Evolutionary conservation across 2,797 vertebrate genomes (phyloP).

Genomic region (Platyrinchus mystaceus): DNA sequence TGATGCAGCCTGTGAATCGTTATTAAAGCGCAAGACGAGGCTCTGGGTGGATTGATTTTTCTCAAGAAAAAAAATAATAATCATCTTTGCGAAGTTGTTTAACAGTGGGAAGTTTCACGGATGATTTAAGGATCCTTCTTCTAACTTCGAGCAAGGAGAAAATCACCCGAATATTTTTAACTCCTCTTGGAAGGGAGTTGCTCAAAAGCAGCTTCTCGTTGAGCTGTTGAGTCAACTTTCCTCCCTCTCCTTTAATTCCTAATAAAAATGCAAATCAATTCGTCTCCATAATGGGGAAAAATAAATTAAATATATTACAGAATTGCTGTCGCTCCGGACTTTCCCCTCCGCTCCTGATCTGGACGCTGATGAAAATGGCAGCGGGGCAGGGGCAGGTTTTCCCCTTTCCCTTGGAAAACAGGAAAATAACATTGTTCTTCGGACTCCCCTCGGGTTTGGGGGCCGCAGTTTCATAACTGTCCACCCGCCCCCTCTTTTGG

Average conservation of each 20-base stretch:
- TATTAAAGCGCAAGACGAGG: not conserved
- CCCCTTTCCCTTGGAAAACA: not conserved
- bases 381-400: not conserved
- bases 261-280: constrained; percentile 33
- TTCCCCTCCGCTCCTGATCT: not conserved
- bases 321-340: not conserved
- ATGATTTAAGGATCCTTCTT: not conserved
- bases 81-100: not conserved
- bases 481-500: not conserved
- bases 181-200: not conserved
- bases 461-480: not conserved
- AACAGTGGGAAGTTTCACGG: not conserved
- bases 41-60: not conserved
- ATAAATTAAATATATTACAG: not conserved
- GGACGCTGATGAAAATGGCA: not conserved
- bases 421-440: not conserved
- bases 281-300: not conserved
- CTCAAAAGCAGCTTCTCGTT: not conserved
- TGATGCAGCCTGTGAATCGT: not conserved
- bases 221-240: not conserved
- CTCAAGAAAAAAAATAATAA: no score
- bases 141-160: not conserved
- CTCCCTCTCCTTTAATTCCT: constrained; percentile 13
- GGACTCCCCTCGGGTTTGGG: not conserved
- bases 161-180: not conserved